These are phyloP conservation scores for Nezara viridula DNA, from an alignment of 2,888 invertebrate genomes.

Conservation along the genomic window DNA sequence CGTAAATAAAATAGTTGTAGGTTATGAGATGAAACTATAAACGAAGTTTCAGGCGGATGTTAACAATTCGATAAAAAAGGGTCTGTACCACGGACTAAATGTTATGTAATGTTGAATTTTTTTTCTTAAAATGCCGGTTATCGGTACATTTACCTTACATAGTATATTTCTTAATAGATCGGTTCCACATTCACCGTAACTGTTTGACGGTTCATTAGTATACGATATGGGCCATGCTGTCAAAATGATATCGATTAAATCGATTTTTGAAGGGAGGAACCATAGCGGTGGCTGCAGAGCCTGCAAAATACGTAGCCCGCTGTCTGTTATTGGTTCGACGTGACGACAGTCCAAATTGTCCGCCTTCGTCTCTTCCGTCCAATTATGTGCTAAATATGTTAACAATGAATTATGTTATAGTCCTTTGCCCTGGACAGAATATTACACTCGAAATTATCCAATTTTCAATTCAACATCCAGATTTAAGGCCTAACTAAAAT, in stretches of 20 bases:
- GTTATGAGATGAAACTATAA: too few relatives aligned
- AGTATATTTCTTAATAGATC: too few relatives aligned
- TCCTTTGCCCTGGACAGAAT: not conserved
- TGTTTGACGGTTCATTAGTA: not conserved
- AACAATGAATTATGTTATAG: not conserved
- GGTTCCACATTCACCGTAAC: too few relatives aligned
- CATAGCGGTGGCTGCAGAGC: not conserved
- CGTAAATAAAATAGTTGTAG: too few relatives aligned
- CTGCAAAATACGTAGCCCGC: not conserved
- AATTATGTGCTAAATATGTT: conserved; percentile 4
- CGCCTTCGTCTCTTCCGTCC: not conserved
- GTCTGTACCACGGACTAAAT: too few relatives aligned
- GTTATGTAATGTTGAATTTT: too few relatives aligned
- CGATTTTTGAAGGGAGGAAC: not conserved
- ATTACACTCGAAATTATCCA: not conserved
- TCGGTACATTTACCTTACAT: too few relatives aligned
- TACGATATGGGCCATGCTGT: not conserved
- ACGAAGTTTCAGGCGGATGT: too few relatives aligned
- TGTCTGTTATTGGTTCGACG: conserved; percentile 2
- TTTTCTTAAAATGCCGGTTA: too few relatives aligned
- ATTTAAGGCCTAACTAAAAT: not conserved
- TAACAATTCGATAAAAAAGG: too few relatives aligned
- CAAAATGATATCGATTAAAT: not conserved
- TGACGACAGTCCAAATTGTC: not conserved
- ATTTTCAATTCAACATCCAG: not conserved